Conservation (phyloP, 1,140 invertebrate species). For the Homalodisca vitripennis region DNA sequence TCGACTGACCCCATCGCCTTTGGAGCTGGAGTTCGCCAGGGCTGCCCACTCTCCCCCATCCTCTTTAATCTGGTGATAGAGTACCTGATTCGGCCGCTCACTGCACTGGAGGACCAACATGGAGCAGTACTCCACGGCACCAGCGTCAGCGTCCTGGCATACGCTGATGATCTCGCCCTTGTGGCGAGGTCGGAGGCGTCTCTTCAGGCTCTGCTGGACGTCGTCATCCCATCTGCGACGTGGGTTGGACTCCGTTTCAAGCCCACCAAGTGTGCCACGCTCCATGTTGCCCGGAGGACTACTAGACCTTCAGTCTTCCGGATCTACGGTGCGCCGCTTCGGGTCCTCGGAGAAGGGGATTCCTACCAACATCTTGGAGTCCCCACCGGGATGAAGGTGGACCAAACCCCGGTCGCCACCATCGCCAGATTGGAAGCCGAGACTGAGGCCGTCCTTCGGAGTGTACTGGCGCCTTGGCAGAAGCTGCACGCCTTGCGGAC, state of each 20-base stretch:
- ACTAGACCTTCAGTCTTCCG: background rate
- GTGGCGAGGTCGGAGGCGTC: background rate
- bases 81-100: background rate
- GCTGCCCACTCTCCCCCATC: constrained; percentile 41
- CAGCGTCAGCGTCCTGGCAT: background rate
- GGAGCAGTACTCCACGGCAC: background rate
- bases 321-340: background rate
- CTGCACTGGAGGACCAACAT: background rate
- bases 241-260: constrained; percentile 2
- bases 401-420: background rate
- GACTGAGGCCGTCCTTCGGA: background rate
- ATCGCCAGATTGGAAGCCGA: background rate
- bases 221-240: background rate
- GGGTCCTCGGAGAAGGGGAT: background rate
- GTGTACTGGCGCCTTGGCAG: constrained; percentile 1
- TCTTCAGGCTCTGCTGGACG: background rate
- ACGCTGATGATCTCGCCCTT: background rate
- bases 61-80: constrained; percentile 1
- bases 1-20: constrained; percentile 43
- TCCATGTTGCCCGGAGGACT: background rate
- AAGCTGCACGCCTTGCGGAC: constrained; percentile 2
- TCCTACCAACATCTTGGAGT: constrained; percentile 11
- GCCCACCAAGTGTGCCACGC: background rate
- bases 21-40: constrained; percentile 46
- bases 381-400: background rate